phyloP scores from a whole-genome alignment of 1,140 invertebrate species.

The Brachionus calyciflorus region DNA sequence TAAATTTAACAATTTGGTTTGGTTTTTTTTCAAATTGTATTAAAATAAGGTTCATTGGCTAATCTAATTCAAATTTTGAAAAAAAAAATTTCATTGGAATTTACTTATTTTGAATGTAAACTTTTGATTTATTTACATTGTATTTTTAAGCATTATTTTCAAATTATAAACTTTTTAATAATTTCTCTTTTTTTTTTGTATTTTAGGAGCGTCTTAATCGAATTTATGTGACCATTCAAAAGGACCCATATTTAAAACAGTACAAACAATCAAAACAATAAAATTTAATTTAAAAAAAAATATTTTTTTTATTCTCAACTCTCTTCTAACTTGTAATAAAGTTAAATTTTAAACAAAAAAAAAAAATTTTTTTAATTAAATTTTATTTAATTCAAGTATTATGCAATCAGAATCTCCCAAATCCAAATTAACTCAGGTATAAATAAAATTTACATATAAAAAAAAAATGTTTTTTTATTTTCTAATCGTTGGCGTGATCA shows the following conservation, averaged over 20 bases:
- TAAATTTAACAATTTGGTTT: too few relatives aligned
- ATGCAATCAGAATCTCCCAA: slow-evolving; percentile 24
- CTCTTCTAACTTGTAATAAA: too few relatives aligned
- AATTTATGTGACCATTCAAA: slow-evolving; percentile 28
- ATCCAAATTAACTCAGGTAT: too few relatives aligned
- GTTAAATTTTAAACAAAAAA: neutral
- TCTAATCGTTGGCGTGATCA: slow-evolving; percentile 1
- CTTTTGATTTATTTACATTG: too few relatives aligned
- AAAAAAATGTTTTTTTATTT: slow-evolving; percentile 1
- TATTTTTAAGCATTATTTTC: neutral
- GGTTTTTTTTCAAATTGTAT: too few relatives aligned
- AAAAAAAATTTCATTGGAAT: too few relatives aligned
- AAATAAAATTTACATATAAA: too few relatives aligned
- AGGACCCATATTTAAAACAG: slow-evolving; percentile 32
- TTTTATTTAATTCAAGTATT: slow-evolving; percentile 2
- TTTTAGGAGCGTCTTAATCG: slow-evolving; percentile 41
- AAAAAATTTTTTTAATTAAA: neutral
- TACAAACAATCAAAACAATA: neutral
- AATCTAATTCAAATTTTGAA: too few relatives aligned
- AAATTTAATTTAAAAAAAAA: neutral
- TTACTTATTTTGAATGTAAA: too few relatives aligned
- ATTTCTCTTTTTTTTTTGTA: neutral
- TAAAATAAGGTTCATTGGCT: too few relatives aligned
- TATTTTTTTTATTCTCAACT: slow-evolving; percentile 1
- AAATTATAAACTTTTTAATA: too few relatives aligned